Percentiles rank a stretch among this genome's conserved stretches.
Evolutionary conservation across 2,113 vertebrate genomes (phyloP).

Genomic region (Crotalus helleri): DNA sequence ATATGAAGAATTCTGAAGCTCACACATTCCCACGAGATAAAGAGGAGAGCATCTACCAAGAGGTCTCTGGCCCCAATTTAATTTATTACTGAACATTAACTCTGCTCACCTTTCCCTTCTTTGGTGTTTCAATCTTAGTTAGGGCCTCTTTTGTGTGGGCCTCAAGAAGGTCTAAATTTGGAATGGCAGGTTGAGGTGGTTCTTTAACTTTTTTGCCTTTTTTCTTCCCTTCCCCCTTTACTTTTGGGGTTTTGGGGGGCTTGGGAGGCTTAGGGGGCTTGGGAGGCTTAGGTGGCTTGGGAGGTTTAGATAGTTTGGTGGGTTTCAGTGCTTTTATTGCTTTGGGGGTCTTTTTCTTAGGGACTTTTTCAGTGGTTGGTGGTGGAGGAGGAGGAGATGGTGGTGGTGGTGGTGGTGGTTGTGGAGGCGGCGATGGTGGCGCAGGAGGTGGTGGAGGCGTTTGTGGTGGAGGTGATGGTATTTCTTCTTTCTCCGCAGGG

Average conservation of each 20-base stretch:
- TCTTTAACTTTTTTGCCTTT: slow-evolving; percentile 89
- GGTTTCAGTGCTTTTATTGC: slow-evolving; percentile 78
- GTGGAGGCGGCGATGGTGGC: slow-evolving; percentile 53
- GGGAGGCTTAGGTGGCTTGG: slow-evolving; percentile 81
- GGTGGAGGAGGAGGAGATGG: slow-evolving; percentile 30
- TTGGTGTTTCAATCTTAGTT: slow-evolving; percentile 92
- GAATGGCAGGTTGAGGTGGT: slow-evolving; percentile 79
- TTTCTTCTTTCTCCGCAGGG: slow-evolving; percentile 81
- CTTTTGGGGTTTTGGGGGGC: slow-evolving; percentile 76
- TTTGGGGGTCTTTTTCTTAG: slow-evolving; percentile 79
- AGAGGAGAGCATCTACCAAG: neutral
- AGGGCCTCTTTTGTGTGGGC: slow-evolving; percentile 93
- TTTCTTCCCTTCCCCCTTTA: slow-evolving; percentile 91
- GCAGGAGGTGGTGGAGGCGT: slow-evolving; percentile 31
- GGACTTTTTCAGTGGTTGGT: slow-evolving; percentile 68
- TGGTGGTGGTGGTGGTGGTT: slow-evolving; percentile 37
- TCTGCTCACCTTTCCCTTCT: slow-evolving; percentile 85
- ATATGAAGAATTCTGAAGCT: neutral
- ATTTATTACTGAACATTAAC: neutral
- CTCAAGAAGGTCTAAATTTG: slow-evolving; percentile 88
- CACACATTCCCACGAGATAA: neutral
- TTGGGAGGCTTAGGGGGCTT: slow-evolving; percentile 79
- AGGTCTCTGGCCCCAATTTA: neutral
- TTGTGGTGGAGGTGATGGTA: slow-evolving; percentile 63
- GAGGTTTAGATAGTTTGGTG: slow-evolving; percentile 80